Evolutionary conservation across 1,140 invertebrate species (phyloP).

Genomic region (Bombus sylvicola): DNA sequence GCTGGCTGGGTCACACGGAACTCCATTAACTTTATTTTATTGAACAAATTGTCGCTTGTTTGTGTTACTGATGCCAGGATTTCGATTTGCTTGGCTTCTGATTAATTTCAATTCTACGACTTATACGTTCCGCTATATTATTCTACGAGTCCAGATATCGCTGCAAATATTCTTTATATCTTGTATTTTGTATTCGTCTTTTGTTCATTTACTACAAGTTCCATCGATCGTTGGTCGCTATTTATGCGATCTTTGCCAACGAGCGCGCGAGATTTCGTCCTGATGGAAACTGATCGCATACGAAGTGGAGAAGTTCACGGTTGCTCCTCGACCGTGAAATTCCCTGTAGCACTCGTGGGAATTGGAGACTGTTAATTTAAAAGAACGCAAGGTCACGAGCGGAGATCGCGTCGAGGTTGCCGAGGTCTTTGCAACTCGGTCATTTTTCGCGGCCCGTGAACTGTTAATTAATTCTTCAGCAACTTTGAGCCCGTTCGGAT

Average conservation of each 20-base stretch:
- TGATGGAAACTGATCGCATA: conserved; percentile 16
- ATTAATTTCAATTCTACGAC: not conserved
- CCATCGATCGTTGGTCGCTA: not conserved
- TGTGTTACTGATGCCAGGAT: not conserved
- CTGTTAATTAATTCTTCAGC: not conserved
- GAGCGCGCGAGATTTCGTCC: not conserved
- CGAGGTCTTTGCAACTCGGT: conserved; percentile 37
- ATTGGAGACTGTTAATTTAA: conserved; percentile 45
- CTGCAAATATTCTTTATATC: too few species aligned
- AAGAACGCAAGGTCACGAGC: conserved; percentile 56
- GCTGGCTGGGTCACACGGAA: not conserved
- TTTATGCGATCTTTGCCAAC: not conserved
- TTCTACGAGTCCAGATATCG: not conserved
- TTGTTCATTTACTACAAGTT: too few species aligned
- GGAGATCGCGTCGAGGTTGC: conserved; percentile 27
- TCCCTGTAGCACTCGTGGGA: conserved; percentile 36
- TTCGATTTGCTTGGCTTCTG: not conserved
- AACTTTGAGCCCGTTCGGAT: not conserved
- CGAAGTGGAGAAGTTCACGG: conserved; percentile 24
- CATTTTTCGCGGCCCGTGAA: not conserved
- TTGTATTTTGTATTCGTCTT: not conserved
- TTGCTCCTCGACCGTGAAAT: conserved; percentile 39
- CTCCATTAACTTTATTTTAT: not conserved
- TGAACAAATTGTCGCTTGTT: not conserved
- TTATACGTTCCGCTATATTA: too few species aligned